Percentiles rank a stretch among this genome's conserved stretches.
These are phyloP conservation scores for Adelges cooleyi DNA, from an alignment of 1,140 invertebrate species.

Conservation along the genomic window DNA sequence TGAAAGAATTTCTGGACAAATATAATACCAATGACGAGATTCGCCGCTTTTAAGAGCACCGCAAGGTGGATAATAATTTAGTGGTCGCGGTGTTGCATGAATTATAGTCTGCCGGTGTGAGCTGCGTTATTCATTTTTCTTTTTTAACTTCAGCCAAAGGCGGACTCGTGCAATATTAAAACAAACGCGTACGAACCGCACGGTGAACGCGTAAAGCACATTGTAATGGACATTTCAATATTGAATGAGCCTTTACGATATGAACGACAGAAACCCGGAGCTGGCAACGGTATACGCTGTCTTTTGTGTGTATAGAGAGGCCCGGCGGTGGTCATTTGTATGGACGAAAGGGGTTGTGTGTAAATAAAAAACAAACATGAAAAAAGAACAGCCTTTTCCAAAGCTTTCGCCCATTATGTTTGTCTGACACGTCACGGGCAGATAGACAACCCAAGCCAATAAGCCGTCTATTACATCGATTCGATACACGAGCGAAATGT, in stretches of 20 bases:
- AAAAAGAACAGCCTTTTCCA: background rate
- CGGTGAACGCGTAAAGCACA: background rate
- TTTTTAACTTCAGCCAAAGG: too few relatives aligned
- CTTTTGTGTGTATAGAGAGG: background rate
- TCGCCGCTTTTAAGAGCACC: too few relatives aligned
- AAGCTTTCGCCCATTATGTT: background rate
- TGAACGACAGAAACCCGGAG: background rate
- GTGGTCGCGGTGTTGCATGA: too few relatives aligned
- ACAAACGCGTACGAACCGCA: background rate
- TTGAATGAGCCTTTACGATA: conserved; percentile 14
- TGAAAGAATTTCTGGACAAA: too few relatives aligned
- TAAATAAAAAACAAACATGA: background rate
- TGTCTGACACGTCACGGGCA: background rate
- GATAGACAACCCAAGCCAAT: background rate
- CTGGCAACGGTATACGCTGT: background rate
- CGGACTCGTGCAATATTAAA: conserved; percentile 7
- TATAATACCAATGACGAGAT: too few relatives aligned
- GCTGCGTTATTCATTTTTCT: too few relatives aligned
- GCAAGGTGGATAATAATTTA: too few relatives aligned
- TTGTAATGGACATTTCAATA: conserved; percentile 15
- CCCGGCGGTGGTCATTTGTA: conserved; percentile 13
- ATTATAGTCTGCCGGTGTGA: background rate
- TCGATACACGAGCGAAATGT: background rate
- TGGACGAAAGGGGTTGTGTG: background rate
- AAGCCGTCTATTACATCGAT: background rate